Conservation (phyloP, 2,113 vertebrate genomes). For the Cygnus atratus region DNA sequence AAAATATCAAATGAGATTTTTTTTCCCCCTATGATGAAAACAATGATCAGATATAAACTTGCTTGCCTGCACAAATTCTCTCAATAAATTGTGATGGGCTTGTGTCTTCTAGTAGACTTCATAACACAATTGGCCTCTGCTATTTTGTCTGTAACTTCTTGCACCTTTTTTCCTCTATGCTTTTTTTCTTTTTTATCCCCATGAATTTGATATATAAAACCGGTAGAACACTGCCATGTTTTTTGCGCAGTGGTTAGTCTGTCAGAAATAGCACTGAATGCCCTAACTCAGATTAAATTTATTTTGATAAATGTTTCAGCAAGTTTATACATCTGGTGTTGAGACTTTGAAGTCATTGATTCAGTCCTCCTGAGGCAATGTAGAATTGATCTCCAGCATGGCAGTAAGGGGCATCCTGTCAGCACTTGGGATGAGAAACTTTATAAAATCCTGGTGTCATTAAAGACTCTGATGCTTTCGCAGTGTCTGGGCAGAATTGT, state of each 20-base stretch:
- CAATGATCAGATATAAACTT: neutral
- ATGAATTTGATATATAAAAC: neutral
- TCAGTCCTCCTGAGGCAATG: neutral
- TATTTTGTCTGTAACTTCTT: neutral
- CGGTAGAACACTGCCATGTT: neutral
- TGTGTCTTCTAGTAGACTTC: neutral
- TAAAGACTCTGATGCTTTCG: neutral
- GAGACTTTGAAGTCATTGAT: neutral
- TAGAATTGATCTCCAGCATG: neutral
- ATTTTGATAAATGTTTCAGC: neutral
- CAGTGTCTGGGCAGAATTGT: neutral
- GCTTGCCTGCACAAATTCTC: neutral
- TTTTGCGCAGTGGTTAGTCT: neutral
- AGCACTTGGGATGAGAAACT: neutral
- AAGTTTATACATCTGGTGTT: neutral
- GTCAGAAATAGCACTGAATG: neutral
- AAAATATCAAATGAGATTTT: neutral
- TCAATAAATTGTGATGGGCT: neutral
- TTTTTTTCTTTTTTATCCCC: neutral
- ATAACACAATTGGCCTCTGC: neutral
- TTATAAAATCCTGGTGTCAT: neutral
- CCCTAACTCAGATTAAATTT: neutral
- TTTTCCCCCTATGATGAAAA: neutral
- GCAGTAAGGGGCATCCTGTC: neutral
- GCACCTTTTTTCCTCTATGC: neutral